Evolutionary conservation across 2,888 invertebrate species (phyloP).

Genomic region (Drosophila nigritarsus): DNA sequence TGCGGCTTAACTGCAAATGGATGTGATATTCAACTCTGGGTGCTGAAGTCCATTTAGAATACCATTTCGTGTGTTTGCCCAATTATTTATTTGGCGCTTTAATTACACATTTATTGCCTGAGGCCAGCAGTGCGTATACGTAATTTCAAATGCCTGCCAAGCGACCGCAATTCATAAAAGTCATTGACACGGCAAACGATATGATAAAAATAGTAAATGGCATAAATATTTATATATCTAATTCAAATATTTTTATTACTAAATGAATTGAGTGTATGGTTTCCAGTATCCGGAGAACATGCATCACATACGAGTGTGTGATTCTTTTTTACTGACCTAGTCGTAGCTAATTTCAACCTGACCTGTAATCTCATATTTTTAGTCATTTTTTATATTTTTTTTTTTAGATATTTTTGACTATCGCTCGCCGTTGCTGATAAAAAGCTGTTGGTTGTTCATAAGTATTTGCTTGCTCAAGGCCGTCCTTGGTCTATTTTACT

Average conservation of each 20-base stretch:
- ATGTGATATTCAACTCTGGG: constrained; percentile 37
- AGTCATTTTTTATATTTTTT: neutral
- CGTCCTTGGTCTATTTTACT: constrained; percentile 20
- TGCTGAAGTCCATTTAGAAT: constrained; percentile 19
- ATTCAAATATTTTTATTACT: constrained; percentile 31
- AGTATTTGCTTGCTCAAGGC: constrained; percentile 31
- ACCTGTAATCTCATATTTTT: constrained; percentile 27
- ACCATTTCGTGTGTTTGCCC: constrained; percentile 41
- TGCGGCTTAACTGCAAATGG: constrained; percentile 47
- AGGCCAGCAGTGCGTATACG: constrained; percentile 59
- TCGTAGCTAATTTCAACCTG: constrained; percentile 12
- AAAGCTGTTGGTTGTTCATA: constrained; percentile 12
- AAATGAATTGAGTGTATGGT: neutral
- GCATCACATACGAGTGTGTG: neutral
- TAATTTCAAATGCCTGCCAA: constrained; percentile 44
- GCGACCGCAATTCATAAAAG: constrained; percentile 51
- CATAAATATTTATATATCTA: constrained; percentile 26
- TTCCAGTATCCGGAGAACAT: constrained; percentile 2
- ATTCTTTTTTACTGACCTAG: constrained; percentile 43
- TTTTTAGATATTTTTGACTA: constrained; percentile 32
- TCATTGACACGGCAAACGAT: constrained; percentile 55
- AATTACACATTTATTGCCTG: constrained; percentile 71
- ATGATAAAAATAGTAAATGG: constrained; percentile 47
- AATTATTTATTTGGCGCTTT: constrained; percentile 75
- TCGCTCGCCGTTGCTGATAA: constrained; percentile 36